Evolutionary conservation across 1,140 invertebrate species (phyloP).

Genomic region (Mizuhopecten yessoensis): DNA sequence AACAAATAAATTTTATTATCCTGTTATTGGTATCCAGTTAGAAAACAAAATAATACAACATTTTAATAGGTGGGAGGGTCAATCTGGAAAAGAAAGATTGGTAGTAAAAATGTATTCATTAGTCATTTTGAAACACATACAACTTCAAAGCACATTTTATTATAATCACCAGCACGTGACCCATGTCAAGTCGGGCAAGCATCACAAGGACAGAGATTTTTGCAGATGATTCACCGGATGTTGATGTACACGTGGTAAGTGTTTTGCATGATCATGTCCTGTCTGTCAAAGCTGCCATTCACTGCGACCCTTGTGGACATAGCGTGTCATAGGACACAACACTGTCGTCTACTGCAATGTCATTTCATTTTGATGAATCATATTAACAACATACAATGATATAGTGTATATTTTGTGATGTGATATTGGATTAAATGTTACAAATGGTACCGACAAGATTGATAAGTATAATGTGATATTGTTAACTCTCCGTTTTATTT

Average conservation of each 20-base stretch:
- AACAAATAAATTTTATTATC: no score
- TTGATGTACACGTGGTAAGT: background rate
- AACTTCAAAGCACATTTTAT: no score
- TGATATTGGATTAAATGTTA: background rate
- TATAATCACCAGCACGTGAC: background rate
- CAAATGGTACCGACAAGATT: background rate
- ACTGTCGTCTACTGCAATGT: background rate
- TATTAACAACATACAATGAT: background rate
- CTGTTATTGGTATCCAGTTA: no score
- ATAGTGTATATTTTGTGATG: background rate
- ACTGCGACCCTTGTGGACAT: background rate
- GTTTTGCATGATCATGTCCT: background rate
- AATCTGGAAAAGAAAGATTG: no score
- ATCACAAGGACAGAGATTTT: background rate
- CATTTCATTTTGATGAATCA: background rate
- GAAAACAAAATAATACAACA: no score
- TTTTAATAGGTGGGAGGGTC: no score
- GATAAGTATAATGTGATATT: conserved; percentile 10
- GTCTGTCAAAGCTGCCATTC: background rate
- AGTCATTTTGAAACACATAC: no score
- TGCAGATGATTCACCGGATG: conserved; percentile 7
- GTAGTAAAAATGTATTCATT: no score
- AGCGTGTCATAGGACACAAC: background rate
- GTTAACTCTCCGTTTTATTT: no score
- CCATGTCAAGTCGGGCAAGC: background rate